A percentile compares a stretch with the other conserved stretches of the same genome.
phyloP scores from a whole-genome alignment of 1,140 invertebrate genomes.

The Drosophila willistoni region DNA sequence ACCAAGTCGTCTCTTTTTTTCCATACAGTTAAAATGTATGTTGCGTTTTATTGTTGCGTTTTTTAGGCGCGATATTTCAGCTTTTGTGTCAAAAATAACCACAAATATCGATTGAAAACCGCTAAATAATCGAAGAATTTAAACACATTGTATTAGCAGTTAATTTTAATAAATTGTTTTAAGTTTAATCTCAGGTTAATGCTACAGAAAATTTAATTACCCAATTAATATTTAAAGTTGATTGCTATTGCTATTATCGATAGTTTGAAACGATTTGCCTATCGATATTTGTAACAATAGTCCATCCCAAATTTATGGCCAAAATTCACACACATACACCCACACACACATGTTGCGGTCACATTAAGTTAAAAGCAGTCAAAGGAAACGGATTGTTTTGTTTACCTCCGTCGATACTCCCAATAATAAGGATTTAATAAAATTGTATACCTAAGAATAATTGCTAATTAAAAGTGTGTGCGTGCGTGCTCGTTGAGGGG shows the following conservation, averaged over 20 bases:
- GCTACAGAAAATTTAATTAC: too few relatives aligned
- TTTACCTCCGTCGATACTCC: slow-evolving; percentile 18
- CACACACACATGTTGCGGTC: slow-evolving; percentile 11
- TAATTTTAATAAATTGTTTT: too few relatives aligned
- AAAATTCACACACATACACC: slow-evolving; percentile 1
- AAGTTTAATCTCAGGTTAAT: too few relatives aligned
- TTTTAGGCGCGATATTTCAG: not conserved
- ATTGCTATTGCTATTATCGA: not conserved
- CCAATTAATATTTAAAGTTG: too few relatives aligned
- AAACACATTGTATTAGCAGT: too few relatives aligned
- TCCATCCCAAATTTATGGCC: not conserved
- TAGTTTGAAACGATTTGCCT: not conserved
- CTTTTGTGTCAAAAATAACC: too few relatives aligned
- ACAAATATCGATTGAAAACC: too few relatives aligned
- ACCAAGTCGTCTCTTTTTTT: too few relatives aligned
- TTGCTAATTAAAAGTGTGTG: slow-evolving; percentile 13
- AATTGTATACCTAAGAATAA: slow-evolving; percentile 6
- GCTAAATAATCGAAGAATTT: too few relatives aligned
- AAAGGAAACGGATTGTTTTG: slow-evolving; percentile 24
- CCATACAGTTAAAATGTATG: too few relatives aligned
- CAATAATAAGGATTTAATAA: slow-evolving; percentile 18
- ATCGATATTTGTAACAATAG: not conserved
- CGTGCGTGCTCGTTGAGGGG: not conserved
- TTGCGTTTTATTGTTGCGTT: not conserved
- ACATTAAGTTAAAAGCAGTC: slow-evolving; percentile 15